Percentiles rank a stretch among this genome's conserved stretches.
These are phyloP conservation scores for Drosophila nasuta DNA, from an alignment of 1,140 invertebrate genomes.

Conservation along the genomic window DNA sequence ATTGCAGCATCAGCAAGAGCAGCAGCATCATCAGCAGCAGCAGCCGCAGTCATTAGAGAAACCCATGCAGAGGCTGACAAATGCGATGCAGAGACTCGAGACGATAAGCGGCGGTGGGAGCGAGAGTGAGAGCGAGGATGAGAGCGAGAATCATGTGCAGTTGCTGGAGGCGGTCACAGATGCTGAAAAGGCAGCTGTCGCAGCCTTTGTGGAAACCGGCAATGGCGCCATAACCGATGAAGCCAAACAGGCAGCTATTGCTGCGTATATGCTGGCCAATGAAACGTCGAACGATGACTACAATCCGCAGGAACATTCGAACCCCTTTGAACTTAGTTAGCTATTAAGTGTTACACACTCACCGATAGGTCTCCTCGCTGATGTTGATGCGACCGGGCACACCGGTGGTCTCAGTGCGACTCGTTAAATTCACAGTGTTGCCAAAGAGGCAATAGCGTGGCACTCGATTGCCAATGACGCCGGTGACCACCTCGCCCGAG, in stretches of 20 bases:
- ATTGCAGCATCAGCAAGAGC: constrained; percentile 19
- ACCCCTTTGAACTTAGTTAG: constrained; percentile 46
- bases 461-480: constrained; percentile 98
- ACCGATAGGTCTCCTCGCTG: constrained; percentile 97
- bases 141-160: constrained; percentile 67
- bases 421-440: constrained; percentile 98
- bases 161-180: constrained; percentile 67
- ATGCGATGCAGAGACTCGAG: constrained; percentile 49
- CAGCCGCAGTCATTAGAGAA: constrained; percentile 9
- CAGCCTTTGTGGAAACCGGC: constrained; percentile 62
- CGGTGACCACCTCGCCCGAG: constrained; percentile 97
- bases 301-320: constrained; percentile 9
- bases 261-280: constrained; percentile 50
- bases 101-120: constrained; percentile 61
- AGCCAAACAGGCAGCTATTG: constrained; percentile 62
- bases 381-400: constrained; percentile 96
- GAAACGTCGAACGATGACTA: constrained; percentile 1
- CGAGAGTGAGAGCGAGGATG: constrained; percentile 59
- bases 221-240: constrained; percentile 56
- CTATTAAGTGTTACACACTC: constrained; percentile 70
- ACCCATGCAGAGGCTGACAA: constrained; percentile 27
- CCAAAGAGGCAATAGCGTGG: constrained; percentile 99
- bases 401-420: constrained; percentile 97
- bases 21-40: constrained; percentile 5
- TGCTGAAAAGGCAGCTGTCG: constrained; percentile 68